A percentile compares a stretch with the other conserved stretches of the same genome.
These are phyloP conservation scores for Drosophila sechellia DNA, from an alignment of 1,140 invertebrate genomes.

Conservation along the genomic window DNA sequence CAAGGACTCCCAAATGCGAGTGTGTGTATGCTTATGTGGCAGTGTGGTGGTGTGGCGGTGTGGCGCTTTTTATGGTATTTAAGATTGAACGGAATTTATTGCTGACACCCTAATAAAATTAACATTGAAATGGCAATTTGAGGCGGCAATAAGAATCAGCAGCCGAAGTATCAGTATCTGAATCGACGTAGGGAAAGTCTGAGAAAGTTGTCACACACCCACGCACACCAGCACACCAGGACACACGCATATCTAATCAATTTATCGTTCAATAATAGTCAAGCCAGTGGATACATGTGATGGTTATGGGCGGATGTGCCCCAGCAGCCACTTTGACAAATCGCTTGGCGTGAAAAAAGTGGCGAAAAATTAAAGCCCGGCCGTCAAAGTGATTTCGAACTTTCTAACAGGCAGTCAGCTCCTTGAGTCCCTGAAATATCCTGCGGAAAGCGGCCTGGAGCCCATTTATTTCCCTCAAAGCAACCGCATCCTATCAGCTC, in stretches of 20 bases:
- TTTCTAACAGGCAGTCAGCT: slow-evolving; percentile 5
- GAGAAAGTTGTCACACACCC: slow-evolving; percentile 25
- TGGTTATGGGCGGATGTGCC: slow-evolving; percentile 20
- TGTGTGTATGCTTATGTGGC: slow-evolving; percentile 23
- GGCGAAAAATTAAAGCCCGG: slow-evolving; percentile 45
- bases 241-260: slow-evolving; percentile 79
- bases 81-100: slow-evolving; percentile 84
- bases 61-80: slow-evolving; percentile 82
- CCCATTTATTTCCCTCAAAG: slow-evolving; percentile 30
- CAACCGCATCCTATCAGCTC: slow-evolving; percentile 29
- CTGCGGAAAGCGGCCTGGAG: slow-evolving; percentile 9
- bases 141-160: slow-evolving; percentile 76
- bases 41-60: slow-evolving; percentile 41
- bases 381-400: slow-evolving; percentile 53
- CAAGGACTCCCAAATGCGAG: not conserved
- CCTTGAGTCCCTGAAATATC: slow-evolving; percentile 12
- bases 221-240: slow-evolving; percentile 8
- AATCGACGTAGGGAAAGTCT: slow-evolving; percentile 14
- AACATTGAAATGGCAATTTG: slow-evolving; percentile 84
- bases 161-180: slow-evolving; percentile 30
- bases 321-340: slow-evolving; percentile 72
- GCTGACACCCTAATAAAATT: slow-evolving; percentile 84
- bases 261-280: slow-evolving; percentile 82
- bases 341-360: slow-evolving; percentile 48
- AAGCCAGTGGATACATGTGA: slow-evolving; percentile 56